Base-by-base conservation (phyloP, 2,113 vertebrate genomes). In the Coturnix japonica region DNA sequence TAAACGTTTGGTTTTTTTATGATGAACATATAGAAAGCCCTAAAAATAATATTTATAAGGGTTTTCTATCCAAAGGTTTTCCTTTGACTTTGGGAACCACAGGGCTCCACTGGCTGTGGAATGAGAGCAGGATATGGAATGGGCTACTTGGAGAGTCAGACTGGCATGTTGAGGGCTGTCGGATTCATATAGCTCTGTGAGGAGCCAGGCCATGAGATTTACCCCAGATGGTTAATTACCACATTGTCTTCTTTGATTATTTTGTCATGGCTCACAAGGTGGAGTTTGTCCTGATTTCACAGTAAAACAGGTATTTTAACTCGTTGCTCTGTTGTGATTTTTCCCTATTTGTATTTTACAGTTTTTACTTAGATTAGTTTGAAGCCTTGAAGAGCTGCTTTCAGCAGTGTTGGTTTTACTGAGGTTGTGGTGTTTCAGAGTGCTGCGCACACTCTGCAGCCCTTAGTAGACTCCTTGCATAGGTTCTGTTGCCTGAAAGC, bases 291-390 rank as follows among this genome's bases (percentile, higher is more conserved):
- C 26, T 33, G 43, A 47, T 93, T 90, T 78, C 8, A 19, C 41
- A 64, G 57, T 22, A 46, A 39, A 85, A 57, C 41, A 31, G n/a
- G 31, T 49, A 19, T 41, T 91, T 93, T 37, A 81, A 51, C n/a
- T n/a, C n/a, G n/a, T n/a, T n/a, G n/a, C n/a, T 91, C 85, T 84
- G 74, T 79, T 3, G 3, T 82, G 81, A 41, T 67, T 77, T 53
- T 91, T 80, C 51, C 28, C 25, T 47, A 14, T 93, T 91, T 94
- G 67, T 75, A 79, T 91, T 76, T 90, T 73, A 20, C n/a, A 21
- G 30, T 73, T 91, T 49, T 69, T 30, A 19, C n/a, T 72, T 81
- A 86, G 89, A 85, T 82, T 87, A 79, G 16, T 16, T 63, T 51
- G 59, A 76, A 72, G 64, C 54, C 66, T 84, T 11, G 18, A 85